Percentiles rank a stretch among this genome's conserved stretches.
phyloP scores from a whole-genome alignment of 1,140 invertebrate genomes.

The Rhagoletis pomonella region DNA sequence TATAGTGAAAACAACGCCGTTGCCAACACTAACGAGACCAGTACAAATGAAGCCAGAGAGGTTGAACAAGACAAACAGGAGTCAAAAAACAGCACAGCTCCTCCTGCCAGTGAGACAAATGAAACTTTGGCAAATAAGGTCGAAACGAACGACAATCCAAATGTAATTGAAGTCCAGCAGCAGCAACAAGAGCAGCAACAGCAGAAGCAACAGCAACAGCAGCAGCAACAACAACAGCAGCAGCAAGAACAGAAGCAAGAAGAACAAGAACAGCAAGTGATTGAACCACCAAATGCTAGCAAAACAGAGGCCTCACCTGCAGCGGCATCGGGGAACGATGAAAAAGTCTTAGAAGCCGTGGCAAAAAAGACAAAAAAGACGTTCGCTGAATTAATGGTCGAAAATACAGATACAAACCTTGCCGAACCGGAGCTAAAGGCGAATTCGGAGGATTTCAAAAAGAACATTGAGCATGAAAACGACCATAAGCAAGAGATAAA shows the following conservation, averaged over 20 bases:
- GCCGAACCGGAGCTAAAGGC: background rate
- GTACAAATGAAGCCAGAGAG: background rate
- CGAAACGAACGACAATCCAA: background rate
- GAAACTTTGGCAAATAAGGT: conserved; percentile 3
- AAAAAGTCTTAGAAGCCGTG: conserved; percentile 68
- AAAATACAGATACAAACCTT: background rate
- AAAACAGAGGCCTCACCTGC: background rate
- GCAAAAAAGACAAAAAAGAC: conserved; percentile 71
- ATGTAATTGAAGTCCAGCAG: background rate
- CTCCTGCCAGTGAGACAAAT: background rate
- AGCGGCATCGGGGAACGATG: conserved; percentile 55
- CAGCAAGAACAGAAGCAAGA: background rate
- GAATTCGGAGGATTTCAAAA: background rate
- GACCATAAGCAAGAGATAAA: background rate
- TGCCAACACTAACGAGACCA: conserved; percentile 25
- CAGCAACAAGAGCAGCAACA: background rate
- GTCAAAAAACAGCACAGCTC: conserved; percentile 10
- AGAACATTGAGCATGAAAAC: background rate
- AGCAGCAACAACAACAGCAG: background rate
- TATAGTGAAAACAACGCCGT: background rate
- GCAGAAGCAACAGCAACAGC: background rate
- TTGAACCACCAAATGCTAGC: background rate
- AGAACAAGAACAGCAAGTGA: background rate
- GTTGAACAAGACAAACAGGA: conserved; percentile 57
- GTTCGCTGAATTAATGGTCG: conserved; percentile 60